Conservation (phyloP, 2,888 invertebrate species). For the Athalia circularis region DNA sequence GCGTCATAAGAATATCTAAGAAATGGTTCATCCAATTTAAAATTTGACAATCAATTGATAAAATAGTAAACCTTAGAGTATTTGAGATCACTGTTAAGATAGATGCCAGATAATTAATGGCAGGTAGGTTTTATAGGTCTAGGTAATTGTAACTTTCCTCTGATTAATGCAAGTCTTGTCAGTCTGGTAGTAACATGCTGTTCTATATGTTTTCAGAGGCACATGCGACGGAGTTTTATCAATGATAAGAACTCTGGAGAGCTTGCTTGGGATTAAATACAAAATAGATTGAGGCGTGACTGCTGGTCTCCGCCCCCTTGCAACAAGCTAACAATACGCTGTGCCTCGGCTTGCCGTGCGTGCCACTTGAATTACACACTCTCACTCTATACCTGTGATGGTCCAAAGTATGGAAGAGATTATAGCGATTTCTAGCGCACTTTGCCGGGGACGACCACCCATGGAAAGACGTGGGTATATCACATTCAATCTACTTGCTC, state of each 20-base stretch:
- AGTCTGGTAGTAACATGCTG: slow-evolving; percentile 74
- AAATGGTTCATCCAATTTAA: too few relatives aligned
- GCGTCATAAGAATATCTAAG: neutral
- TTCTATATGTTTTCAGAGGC: slow-evolving; percentile 74
- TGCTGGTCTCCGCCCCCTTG: slow-evolving; percentile 68
- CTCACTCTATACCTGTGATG: slow-evolving; percentile 73
- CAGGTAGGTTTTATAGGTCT: slow-evolving; percentile 4
- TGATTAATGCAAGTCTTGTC: slow-evolving; percentile 66
- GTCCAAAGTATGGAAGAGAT: slow-evolving; percentile 72
- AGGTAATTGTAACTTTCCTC: slow-evolving; percentile 18
- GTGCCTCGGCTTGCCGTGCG: slow-evolving; percentile 70
- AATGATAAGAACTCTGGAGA: slow-evolving; percentile 71
- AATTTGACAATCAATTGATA: neutral
- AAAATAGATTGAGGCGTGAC: slow-evolving; percentile 68
- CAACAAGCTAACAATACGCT: slow-evolving; percentile 71
- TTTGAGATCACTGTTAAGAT: neutral
- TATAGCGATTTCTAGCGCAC: slow-evolving; percentile 62
- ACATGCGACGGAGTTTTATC: slow-evolving; percentile 73
- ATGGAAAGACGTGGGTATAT: slow-evolving; percentile 47
- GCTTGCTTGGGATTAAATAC: slow-evolving; percentile 71
- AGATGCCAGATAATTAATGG: too few relatives aligned
- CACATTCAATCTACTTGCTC: slow-evolving; percentile 53
- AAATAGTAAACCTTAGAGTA: neutral
- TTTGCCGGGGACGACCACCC: slow-evolving; percentile 58
- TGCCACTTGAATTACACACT: slow-evolving; percentile 72